Conservation (phyloP, 2,113 vertebrate genomes). For the Macaca nemestrina region DNA sequence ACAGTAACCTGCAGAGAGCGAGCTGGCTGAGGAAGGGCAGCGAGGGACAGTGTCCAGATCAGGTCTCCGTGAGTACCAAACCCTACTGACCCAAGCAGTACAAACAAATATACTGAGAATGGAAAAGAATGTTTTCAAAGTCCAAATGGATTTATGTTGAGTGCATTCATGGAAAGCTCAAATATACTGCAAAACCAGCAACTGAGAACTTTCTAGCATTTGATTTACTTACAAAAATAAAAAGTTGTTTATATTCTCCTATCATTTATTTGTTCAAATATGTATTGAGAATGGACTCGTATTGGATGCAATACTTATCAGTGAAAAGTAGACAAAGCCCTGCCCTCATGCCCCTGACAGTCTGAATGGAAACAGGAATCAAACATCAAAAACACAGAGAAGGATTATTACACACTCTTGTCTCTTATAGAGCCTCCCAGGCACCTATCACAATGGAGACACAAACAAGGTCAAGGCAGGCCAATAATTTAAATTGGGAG, state of each 20-base stretch:
- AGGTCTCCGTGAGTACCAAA: neutral
- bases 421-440: too few species aligned
- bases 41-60: accelerated
- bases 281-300: neutral
- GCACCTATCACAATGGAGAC: too few species aligned
- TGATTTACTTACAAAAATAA: neutral
- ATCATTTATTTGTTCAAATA: neutral
- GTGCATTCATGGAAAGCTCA: neutral
- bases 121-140: neutral
- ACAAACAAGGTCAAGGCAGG: too few species aligned
- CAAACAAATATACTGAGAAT: neutral
- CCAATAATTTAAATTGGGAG: neutral
- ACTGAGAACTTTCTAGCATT: neutral
- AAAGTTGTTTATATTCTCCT: neutral
- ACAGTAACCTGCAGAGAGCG: neutral
- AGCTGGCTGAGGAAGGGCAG: neutral
- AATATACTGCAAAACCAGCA: neutral
- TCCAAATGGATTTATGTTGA: neutral
- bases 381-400: neutral
- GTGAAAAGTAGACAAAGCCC: neutral
- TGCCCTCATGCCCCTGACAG: neutral
- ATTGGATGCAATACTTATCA: neutral
- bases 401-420: neutral
- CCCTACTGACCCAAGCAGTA: neutral
- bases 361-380: neutral